These are phyloP conservation scores for Leptinotarsa defecta DNA, from an alignment of 1,140 invertebrate genomes.

Conservation along the genomic window DNA sequence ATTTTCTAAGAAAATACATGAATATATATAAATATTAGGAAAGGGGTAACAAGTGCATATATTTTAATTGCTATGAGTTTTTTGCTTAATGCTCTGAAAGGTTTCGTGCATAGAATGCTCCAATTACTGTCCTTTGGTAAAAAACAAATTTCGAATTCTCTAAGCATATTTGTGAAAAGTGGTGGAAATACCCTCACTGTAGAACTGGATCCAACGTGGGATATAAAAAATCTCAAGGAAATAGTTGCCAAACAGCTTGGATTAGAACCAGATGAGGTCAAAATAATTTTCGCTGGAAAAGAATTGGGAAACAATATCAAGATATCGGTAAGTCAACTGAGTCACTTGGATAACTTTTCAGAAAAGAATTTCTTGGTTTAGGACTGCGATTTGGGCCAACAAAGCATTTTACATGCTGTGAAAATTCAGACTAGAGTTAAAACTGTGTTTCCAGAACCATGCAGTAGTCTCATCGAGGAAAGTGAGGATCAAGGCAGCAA, in stretches of 20 bases:
- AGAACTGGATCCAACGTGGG: constrained; percentile 75
- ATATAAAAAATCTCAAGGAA: constrained; percentile 76
- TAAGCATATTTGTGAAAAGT: constrained; percentile 75
- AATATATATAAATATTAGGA: no score
- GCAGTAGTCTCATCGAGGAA: constrained; percentile 39
- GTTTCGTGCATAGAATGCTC: constrained; percentile 65
- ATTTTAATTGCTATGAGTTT: constrained; percentile 25
- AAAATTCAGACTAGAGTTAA: constrained; percentile 56
- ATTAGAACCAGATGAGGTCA: constrained; percentile 71
- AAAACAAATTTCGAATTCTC: constrained; percentile 64
- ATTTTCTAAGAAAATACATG: no score
- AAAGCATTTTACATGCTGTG: constrained; percentile 79
- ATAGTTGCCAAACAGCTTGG: constrained; percentile 71
- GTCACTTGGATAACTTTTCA: not conserved
- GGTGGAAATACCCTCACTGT: constrained; percentile 70
- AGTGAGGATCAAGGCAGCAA: constrained; percentile 53
- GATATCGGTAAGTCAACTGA: constrained; percentile 52
- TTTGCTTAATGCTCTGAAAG: constrained; percentile 46
- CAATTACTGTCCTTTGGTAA: constrained; percentile 67
- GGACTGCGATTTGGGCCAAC: constrained; percentile 83
- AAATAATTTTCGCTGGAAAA: constrained; percentile 86
- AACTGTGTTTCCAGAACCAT: constrained; percentile 40
- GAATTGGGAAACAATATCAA: constrained; percentile 75
- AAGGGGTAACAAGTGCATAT: no score
- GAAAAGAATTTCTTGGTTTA: constrained; percentile 45